Percentiles rank a stretch among this genome's conserved stretches.
Evolutionary conservation across 2,113 vertebrate genomes (phyloP).

Genomic region (Danio rerio): GRCz12tu NC_133182.1:30105001-30105500

Average conservation of each 20-base stretch:
- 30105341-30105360: neutral
- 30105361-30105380: neutral
- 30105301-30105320: neutral
- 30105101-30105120: neutral
- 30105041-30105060: neutral
- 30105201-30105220: slow-evolving; percentile 6
- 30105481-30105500: neutral
- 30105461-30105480: neutral
- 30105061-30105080: neutral
- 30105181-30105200: neutral
- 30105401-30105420: neutral
- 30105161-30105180: slow-evolving; percentile 23
- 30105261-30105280: neutral
- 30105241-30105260: no score
- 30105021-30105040: neutral
- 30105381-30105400: no score
- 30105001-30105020: neutral
- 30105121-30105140: neutral
- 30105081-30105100: neutral
- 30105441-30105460: neutral
- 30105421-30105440: neutral
- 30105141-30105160: slow-evolving; percentile 16
- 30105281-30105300: neutral
- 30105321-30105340: neutral
- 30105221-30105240: slow-evolving; percentile 11